Evolutionary conservation across 2,113 vertebrate species (phyloP).

Genomic region (Perca flavescens): DNA sequence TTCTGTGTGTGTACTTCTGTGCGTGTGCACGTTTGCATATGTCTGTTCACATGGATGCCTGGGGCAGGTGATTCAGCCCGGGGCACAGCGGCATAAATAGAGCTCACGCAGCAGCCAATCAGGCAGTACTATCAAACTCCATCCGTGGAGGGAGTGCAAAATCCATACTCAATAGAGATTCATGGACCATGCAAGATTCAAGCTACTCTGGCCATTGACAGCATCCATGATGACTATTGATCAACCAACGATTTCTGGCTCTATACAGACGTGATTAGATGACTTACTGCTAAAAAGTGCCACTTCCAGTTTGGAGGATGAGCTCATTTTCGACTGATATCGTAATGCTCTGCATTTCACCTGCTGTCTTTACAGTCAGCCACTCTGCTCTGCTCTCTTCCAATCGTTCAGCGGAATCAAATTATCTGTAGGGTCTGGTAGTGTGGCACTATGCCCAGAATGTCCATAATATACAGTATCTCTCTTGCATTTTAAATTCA

Average conservation of each 20-base stretch:
- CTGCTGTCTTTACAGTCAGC: conserved; percentile 71
- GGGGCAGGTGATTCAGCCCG: conserved; percentile 79
- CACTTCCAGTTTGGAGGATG: conserved; percentile 82
- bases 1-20: conserved; percentile 51
- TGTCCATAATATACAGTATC: conserved; percentile 64
- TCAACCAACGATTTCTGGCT: conserved; percentile 76
- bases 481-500: conserved; percentile 62
- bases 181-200: conserved; percentile 80
- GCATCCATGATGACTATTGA: conserved; percentile 83
- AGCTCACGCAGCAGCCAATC: conserved; percentile 75
- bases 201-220: conserved; percentile 73
- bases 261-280: conserved; percentile 77
- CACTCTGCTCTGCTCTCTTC: conserved; percentile 50
- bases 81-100: conserved; percentile 77
- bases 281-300: conserved; percentile 78
- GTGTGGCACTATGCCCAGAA: conserved; percentile 74
- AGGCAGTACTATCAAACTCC: conserved; percentile 65
- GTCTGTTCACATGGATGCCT: conserved; percentile 71
- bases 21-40: conserved; percentile 60
- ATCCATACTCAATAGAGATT: conserved; percentile 83
- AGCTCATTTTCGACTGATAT: conserved; percentile 76
- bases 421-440: conserved; percentile 77
- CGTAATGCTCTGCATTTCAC: conserved; percentile 68
- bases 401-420: conserved; percentile 73
- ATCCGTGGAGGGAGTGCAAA: conserved; percentile 59